Evolutionary conservation across 2,888 invertebrate species (phyloP).

Genomic region (Drosophila differens): DNA sequence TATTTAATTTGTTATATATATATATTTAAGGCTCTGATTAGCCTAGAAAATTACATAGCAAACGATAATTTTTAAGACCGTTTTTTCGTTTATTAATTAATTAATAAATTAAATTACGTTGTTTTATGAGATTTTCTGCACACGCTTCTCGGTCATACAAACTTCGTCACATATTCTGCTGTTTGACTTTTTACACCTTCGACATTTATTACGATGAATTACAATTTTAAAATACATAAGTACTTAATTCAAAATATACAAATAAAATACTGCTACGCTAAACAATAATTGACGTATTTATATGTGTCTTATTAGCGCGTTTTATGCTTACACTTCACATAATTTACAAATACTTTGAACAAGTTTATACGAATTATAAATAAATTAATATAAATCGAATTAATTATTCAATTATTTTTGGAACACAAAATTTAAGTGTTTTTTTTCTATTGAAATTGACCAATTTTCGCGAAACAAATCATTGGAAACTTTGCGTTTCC

Average conservation of each 20-base stretch:
- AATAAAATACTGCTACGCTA: constrained; percentile 25
- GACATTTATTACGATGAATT: constrained; percentile 2
- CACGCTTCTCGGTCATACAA: not conserved
- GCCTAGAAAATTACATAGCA: not conserved
- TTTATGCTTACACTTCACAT: constrained; percentile 26
- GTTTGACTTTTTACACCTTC: not conserved
- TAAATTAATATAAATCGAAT: constrained; percentile 7
- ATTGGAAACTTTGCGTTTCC: constrained; percentile 13
- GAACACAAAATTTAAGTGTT: not conserved
- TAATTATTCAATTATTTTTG: not conserved
- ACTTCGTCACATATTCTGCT: not conserved
- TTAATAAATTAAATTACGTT: not conserved
- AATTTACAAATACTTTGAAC: not conserved
- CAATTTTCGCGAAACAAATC: constrained; percentile 21
- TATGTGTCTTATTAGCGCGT: constrained; percentile 26
- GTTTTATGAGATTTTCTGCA: constrained; percentile 1
- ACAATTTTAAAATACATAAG: not conserved
- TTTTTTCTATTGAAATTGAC: not conserved
- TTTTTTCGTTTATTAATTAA: not conserved
- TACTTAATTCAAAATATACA: constrained; percentile 1
- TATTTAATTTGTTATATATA: not conserved
- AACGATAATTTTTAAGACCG: not conserved
- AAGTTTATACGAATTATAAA: constrained; percentile 10
- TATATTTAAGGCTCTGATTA: not conserved
- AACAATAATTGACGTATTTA: constrained; percentile 24